Percentiles rank a stretch among this genome's conserved stretches.
These are phyloP conservation scores for Oasisia sp. DNA, from an alignment of 2,888 invertebrate species.

Conservation along the genomic window DNA sequence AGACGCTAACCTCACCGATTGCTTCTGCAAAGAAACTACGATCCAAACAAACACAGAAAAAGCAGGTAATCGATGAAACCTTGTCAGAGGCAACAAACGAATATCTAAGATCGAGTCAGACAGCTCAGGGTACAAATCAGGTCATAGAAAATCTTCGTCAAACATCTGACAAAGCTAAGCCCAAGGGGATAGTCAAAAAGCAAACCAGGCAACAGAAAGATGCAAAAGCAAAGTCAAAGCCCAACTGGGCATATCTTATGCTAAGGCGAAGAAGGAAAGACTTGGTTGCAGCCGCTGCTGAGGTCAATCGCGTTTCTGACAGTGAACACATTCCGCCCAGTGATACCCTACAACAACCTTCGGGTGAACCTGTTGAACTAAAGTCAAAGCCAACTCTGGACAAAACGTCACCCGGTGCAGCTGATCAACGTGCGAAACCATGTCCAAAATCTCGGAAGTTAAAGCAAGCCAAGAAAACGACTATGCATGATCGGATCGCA, in stretches of 20 bases:
- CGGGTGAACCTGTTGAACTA: background rate
- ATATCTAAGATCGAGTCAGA: background rate
- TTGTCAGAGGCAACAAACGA: background rate
- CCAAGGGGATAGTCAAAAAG: background rate
- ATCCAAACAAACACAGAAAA: background rate
- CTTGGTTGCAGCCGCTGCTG: background rate
- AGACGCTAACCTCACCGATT: background rate
- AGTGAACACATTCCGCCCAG: background rate
- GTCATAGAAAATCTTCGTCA: background rate
- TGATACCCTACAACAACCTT: background rate
- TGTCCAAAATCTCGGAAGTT: background rate
- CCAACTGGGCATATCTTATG: background rate
- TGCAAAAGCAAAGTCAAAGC: conserved; percentile 5
- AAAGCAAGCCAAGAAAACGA: background rate
- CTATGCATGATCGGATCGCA: too few species aligned
- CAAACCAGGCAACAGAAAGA: background rate
- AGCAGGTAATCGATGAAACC: background rate
- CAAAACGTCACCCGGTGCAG: background rate
- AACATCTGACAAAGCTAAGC: background rate
- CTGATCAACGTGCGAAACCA: background rate
- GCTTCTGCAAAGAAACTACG: background rate
- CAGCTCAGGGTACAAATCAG: background rate
- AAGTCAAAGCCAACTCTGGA: background rate
- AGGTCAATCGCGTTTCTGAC: background rate
- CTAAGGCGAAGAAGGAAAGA: background rate